Base-by-base conservation (phyloP, 2,113 vertebrate species). In the Aspidoscelis tigris region DNA sequence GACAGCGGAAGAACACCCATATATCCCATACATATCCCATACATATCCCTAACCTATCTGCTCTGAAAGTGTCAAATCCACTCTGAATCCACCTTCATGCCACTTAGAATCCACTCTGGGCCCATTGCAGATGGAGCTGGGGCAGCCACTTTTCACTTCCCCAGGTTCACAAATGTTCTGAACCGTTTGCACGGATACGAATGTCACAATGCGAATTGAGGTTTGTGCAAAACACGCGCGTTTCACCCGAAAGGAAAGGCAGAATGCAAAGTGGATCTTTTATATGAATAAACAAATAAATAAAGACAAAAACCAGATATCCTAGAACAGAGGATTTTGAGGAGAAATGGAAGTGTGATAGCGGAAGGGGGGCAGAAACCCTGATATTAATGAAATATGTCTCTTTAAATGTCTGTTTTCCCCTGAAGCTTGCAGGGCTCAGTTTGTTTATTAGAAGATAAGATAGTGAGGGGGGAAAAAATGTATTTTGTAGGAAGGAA, bases 371-470 rank as follows among this genome's bases (percentile, higher is more conserved):
- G 74, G 20, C 20, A 33, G 0, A 20, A 71, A 76, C 9, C 33
- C 33, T 5, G 3, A 50, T 64, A 84, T 55, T 71, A 22, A 7
- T 22, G 84, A 88, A 91, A 92, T 92, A 94, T 91, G 90, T 95
- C 88, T 94, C 94, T 94, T 94, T 95, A 95, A 96, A 96, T 95
- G 93, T 80, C 91, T 95, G 95, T 47, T 65, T 2, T 53, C 24
- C 44, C 73, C 91, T 92, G 91, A 93, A 95, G 95, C 90, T 95
- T 95, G 94, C 95, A 71, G 89, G 95, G 94, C 95, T 85, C 86
- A 94, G 95, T 96, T 96, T 96, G 96, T 96, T 96, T 96, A 96
- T 96, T 96, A 95, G 95, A 93, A 96, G 96, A 96, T 96, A 96
- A 96, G 96, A 96, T 96, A 96, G 95, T 95, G 95, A 96, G 33